phyloP scores from a whole-genome alignment of 2,113 vertebrate species.

The Gila orcuttii region DNA sequence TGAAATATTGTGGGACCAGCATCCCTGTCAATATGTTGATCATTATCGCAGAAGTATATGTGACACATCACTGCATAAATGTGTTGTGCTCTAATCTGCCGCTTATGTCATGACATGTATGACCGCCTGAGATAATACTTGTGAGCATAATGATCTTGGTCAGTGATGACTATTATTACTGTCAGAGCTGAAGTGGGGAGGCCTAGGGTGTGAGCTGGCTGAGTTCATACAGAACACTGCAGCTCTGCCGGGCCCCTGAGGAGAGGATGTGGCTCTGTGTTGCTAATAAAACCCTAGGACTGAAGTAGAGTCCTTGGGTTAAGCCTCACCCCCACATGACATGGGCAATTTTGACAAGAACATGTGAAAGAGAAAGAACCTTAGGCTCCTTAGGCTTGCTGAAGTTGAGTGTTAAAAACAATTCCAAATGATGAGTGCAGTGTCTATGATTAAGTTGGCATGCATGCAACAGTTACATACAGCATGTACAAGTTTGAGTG shows the following conservation, averaged over 20 bases:
- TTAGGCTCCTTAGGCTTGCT: conserved; percentile 48
- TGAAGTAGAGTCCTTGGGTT: conserved; percentile 64
- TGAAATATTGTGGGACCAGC: not conserved
- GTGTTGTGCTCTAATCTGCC: not conserved
- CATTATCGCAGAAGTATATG: not conserved
- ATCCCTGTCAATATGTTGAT: not conserved
- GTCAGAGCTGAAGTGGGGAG: conserved; percentile 55
- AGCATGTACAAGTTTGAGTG: not conserved
- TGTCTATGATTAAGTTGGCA: not conserved
- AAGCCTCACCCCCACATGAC: conserved; percentile 60
- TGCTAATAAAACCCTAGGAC: conserved; percentile 63
- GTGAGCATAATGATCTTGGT: conserved; percentile 1
- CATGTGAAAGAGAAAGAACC: conserved; percentile 63
- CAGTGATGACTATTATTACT: conserved; percentile 13
- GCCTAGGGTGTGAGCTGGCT: conserved; percentile 60
- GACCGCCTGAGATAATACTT: not conserved
- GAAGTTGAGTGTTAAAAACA: conserved; percentile 24
- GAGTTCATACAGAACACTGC: conserved; percentile 40
- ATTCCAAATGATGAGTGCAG: not conserved
- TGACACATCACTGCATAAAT: not conserved
- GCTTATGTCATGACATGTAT: conserved; percentile 16
- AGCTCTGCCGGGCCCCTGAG: conserved; percentile 9
- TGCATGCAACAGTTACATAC: not conserved
- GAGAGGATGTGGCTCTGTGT: conserved; percentile 49
- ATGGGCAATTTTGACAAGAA: conserved; percentile 67